Percentiles rank a stretch among this genome's conserved stretches.
phyloP scores from a whole-genome alignment of 2,797 vertebrate genomes.

The Enteromius afrohamiltoni region DNA sequence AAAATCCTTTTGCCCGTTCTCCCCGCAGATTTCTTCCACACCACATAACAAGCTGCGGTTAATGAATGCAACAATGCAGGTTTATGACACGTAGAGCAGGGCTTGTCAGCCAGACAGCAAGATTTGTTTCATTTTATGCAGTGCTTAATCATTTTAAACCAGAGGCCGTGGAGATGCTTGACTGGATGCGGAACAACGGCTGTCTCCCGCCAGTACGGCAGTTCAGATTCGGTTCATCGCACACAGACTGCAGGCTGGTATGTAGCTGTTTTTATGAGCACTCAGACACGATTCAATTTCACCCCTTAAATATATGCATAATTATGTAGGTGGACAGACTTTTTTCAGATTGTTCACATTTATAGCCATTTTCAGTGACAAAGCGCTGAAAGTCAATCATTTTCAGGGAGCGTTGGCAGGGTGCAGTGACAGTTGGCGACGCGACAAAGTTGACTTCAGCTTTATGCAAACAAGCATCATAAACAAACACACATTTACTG shows the following conservation, averaged over 20 bases:
- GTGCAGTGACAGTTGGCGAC: slow-evolving; percentile 4
- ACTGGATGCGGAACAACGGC: slow-evolving; percentile 7
- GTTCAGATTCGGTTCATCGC: slow-evolving; percentile 20
- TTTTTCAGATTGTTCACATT: neutral
- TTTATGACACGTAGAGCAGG: slow-evolving; percentile 16
- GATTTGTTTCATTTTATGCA: slow-evolving; percentile 41
- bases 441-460: neutral
- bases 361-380: neutral
- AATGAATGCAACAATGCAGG: slow-evolving; percentile 46
- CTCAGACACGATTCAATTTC: slow-evolving; percentile 7
- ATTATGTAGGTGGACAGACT: slow-evolving; percentile 2
- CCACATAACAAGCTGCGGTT: slow-evolving; percentile 28
- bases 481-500: slow-evolving; percentile 3
- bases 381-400: slow-evolving; percentile 2
- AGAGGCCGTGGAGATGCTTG: neutral
- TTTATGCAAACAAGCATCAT: neutral
- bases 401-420: neutral
- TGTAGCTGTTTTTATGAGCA: slow-evolving; percentile 15
- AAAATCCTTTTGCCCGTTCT: slow-evolving; percentile 4
- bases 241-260: slow-evolving; percentile 9
- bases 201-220: neutral
- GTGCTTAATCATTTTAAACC: slow-evolving; percentile 44
- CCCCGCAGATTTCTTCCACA: neutral
- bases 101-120: slow-evolving; percentile 31
- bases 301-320: slow-evolving; percentile 8